phyloP scores from a whole-genome alignment of 2,888 invertebrate species.

The Lasioglossum morio region DNA sequence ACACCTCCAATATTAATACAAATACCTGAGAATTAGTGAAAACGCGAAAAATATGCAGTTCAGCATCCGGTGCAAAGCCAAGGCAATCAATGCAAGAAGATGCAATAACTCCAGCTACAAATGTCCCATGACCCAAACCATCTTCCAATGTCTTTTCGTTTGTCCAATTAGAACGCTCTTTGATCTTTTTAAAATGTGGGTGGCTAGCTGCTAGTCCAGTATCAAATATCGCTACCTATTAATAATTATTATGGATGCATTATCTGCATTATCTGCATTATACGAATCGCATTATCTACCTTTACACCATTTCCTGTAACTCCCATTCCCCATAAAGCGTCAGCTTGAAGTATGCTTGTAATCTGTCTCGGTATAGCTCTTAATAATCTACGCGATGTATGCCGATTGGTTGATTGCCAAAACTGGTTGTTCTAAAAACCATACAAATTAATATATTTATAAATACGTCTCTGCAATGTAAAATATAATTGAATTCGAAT shows the following conservation, averaged over 20 bases:
- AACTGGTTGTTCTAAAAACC: constrained; percentile 86
- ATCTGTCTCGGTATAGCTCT: constrained; percentile 93
- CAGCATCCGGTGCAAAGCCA: constrained; percentile 98
- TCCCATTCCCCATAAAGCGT: constrained; percentile 95
- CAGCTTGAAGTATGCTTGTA: constrained; percentile 94
- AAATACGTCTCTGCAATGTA: neutral
- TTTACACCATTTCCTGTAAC: constrained; percentile 88
- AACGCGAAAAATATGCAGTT: constrained; percentile 97
- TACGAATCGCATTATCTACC: constrained; percentile 56
- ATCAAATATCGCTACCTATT: constrained; percentile 96
- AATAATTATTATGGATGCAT: constrained; percentile 21
- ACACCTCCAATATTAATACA: neutral
- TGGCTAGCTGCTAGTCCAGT: constrained; percentile 96
- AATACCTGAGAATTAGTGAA: constrained; percentile 97
- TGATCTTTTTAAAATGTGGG: constrained; percentile 96
- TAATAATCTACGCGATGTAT: constrained; percentile 89
- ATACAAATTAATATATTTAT: neutral
- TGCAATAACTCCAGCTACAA: constrained; percentile 98
- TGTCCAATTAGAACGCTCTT: constrained; percentile 98
- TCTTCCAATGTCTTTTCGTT: constrained; percentile 97
- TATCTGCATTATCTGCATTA: neutral
- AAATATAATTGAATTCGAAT: neutral
- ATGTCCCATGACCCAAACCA: constrained; percentile 98
- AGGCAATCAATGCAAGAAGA: constrained; percentile 93
- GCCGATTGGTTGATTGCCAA: constrained; percentile 88